These are phyloP conservation scores for Ypsolopha scabrella DNA, from an alignment of 2,888 invertebrate species.

Conservation along the genomic window DNA sequence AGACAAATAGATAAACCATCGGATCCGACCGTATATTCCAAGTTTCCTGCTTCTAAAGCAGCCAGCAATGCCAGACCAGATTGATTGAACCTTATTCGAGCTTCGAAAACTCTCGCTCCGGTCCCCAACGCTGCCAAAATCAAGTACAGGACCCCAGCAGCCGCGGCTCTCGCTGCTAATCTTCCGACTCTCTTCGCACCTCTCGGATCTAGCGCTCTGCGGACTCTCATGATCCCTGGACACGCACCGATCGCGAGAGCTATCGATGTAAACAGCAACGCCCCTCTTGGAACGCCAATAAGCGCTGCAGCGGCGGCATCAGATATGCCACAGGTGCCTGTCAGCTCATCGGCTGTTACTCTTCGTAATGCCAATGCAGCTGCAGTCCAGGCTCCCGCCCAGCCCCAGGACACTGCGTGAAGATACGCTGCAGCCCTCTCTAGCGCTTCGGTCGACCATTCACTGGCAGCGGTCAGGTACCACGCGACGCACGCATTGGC, in stretches of 20 bases:
- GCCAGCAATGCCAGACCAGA: slow-evolving; percentile 53
- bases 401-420: slow-evolving; percentile 89
- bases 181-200: slow-evolving; percentile 79
- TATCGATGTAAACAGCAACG: slow-evolving; percentile 76
- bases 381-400: slow-evolving; percentile 87
- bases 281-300: slow-evolving; percentile 71
- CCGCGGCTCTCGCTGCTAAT: slow-evolving; percentile 80
- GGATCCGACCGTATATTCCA: slow-evolving; percentile 26
- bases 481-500: slow-evolving; percentile 89
- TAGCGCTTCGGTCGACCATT: slow-evolving; percentile 94
- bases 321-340: slow-evolving; percentile 84
- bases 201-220: slow-evolving; percentile 59
- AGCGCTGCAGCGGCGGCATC: slow-evolving; percentile 71
- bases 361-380: slow-evolving; percentile 83
- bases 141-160: slow-evolving; percentile 83
- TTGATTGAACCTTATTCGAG: slow-evolving; percentile 60
- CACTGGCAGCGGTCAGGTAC: slow-evolving; percentile 90
- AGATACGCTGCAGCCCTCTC: slow-evolving; percentile 88
- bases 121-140: slow-evolving; percentile 79
- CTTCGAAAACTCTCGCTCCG: slow-evolving; percentile 76
- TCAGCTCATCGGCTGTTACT: slow-evolving; percentile 83
- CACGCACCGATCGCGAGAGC: slow-evolving; percentile 80
- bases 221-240: slow-evolving; percentile 80
- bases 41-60: slow-evolving; percentile 51
- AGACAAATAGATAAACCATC: slow-evolving; percentile 70